Percentiles rank a stretch among this genome's conserved stretches.
These are phyloP conservation scores for Trichopria drosophilae DNA, from an alignment of 2,888 invertebrate species.

Conservation along the genomic window DNA sequence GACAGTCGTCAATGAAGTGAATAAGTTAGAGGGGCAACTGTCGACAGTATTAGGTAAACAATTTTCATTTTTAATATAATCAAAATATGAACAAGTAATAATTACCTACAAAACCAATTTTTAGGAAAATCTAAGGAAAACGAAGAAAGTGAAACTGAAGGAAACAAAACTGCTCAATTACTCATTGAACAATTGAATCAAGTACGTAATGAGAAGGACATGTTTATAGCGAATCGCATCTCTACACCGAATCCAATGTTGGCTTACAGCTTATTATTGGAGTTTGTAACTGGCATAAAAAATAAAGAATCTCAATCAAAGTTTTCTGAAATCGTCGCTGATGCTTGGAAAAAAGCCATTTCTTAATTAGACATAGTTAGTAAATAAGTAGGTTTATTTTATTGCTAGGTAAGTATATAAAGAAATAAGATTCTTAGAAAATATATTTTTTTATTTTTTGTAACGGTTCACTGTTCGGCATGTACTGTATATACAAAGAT, in stretches of 20 bases:
- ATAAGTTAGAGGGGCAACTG: constrained; percentile 42
- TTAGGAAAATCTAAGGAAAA: constrained; percentile 26
- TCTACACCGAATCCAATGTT: constrained; percentile 49
- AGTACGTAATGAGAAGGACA: constrained; percentile 41
- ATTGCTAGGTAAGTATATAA: not conserved
- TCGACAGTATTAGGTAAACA: constrained; percentile 37
- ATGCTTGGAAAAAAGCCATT: constrained; percentile 38
- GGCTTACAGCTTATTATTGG: constrained; percentile 40
- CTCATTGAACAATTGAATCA: constrained; percentile 40
- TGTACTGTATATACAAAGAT: not conserved
- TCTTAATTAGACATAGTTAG: constrained; percentile 24
- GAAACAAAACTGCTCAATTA: constrained; percentile 14
- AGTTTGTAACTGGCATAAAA: constrained; percentile 37
- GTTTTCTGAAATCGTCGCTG: constrained; percentile 29
- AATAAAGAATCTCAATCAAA: constrained; percentile 22
- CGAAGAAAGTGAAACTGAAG: constrained; percentile 22
- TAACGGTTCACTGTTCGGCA: not conserved
- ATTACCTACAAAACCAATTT: not conserved
- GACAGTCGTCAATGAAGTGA: constrained; percentile 40
- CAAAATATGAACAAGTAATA: not conserved
- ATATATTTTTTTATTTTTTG: not conserved
- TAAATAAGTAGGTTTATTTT: not conserved
- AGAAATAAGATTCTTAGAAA: not conserved
- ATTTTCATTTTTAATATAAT: constrained; percentile 1
- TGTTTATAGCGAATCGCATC: constrained; percentile 42